Evolutionary conservation across 2,113 vertebrate genomes (phyloP).

Genomic region (Lepus timidus): DNA sequence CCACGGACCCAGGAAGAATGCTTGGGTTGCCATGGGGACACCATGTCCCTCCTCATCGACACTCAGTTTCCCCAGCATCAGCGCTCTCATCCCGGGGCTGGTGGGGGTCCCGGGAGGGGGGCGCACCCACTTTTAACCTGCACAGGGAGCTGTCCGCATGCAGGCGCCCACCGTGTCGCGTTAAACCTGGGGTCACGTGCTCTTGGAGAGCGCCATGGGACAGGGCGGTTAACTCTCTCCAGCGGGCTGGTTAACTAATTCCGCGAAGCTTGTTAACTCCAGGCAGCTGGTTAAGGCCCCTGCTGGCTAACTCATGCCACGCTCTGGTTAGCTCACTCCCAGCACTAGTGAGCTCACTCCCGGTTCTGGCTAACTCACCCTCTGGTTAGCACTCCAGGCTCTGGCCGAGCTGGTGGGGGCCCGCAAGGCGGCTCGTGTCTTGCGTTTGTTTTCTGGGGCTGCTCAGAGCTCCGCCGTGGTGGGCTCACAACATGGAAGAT

Average conservation of each 20-base stretch:
- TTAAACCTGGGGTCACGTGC: background rate
- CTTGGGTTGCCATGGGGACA: background rate
- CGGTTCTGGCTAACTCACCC: too few relatives aligned
- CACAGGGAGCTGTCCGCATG: background rate
- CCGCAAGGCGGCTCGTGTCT: background rate
- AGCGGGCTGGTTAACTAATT: too few relatives aligned
- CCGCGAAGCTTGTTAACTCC: too few relatives aligned
- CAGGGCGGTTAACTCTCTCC: too few relatives aligned
- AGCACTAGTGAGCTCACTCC: too few relatives aligned
- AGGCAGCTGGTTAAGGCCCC: too few relatives aligned
- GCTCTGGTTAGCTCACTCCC: too few relatives aligned
- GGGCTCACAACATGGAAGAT: background rate
- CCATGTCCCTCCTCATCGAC: background rate
- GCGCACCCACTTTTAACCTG: rapidly evolving
- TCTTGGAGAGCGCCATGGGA: background rate
- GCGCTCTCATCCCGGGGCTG: rapidly evolving
- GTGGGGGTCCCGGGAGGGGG: rapidly evolving
- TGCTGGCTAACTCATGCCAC: too few relatives aligned
- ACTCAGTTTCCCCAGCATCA: background rate
- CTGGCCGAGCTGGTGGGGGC: too few relatives aligned
- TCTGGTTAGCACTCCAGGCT: too few relatives aligned
- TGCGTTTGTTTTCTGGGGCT: background rate
- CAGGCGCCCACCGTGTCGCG: rapidly evolving
- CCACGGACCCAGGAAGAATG: background rate
- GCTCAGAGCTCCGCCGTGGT: background rate